Evolutionary conservation across 2,113 vertebrate species (phyloP), one percentile per base, ranked within the genome.

Genomic region (Herpetotheres cachinnans): DNA sequence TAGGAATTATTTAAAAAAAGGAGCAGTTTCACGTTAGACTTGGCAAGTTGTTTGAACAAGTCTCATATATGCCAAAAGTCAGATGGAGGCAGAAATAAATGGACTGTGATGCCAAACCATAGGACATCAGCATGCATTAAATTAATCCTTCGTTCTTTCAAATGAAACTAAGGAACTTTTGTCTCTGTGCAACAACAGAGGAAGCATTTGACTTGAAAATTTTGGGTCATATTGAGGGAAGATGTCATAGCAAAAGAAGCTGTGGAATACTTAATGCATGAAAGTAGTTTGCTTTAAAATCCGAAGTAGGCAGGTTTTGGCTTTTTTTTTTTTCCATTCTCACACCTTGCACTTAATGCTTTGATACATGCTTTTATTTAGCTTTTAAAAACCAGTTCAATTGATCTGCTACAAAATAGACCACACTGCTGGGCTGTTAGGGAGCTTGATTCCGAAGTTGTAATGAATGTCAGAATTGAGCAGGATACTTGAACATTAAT

Each of bases 21-120:
- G 69, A 94, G 50, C 74, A 46, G 93, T 93, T 97, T 86, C 29
- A 34, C 81, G 44, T 91, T 78, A 86, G 50, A 52, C 66, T 94
- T 94, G 86, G 88, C 86, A 71, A 82, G 47, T 80, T 90, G 36
- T 96, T 87, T 86, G 93, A 90, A 72, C 56, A 95, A 94, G 89
- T 97, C 71, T 97, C 47, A 19, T 55, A 3, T 49, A 16, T 94
- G 88, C 94, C 95, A 95, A 82, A 95, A 96, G 82, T 92, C 88
- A 94, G 66, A 96, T 90, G 86, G 86, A 87, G 63, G 83, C 89
- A 95, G 74, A 93, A 98, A 93, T 96, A 96, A 95, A 95, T 95
- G 93, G 55, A 29, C 82, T 70, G 50, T 79, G 71, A 79, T 97
- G 93, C 96, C 92, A 97, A 95, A 89, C 91, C 84, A 16, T 95